These are phyloP conservation scores for Galendromus occidentalis DNA, from an alignment of 1,140 invertebrate genomes.

Conservation along the genomic window DNA sequence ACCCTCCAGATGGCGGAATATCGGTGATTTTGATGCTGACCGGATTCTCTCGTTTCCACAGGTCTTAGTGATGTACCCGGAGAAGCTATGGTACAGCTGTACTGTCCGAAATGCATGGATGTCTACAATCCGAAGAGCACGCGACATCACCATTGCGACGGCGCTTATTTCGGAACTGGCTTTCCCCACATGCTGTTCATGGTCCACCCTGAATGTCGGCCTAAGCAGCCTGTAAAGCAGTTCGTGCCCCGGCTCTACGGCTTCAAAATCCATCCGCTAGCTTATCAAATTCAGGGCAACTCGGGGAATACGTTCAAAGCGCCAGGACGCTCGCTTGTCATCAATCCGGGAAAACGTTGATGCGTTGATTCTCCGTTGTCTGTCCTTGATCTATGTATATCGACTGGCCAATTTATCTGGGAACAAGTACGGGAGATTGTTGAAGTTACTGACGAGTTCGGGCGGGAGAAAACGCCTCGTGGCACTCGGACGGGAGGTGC, in stretches of 20 bases:
- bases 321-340: not conserved
- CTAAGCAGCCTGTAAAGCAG: conserved; percentile 84
- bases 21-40: too few species aligned
- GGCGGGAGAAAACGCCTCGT: too few species aligned
- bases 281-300: conserved; percentile 67
- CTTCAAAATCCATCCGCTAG: conserved; percentile 97
- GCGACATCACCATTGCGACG: conserved; percentile 97
- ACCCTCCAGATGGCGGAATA: too few species aligned
- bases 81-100: conserved; percentile 97
- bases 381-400: too few species aligned
- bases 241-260: conserved; percentile 95
- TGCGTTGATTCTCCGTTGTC: too few species aligned
- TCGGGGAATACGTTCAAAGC: not conserved
- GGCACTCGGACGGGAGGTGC: too few species aligned
- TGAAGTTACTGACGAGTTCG: too few species aligned
- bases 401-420: too few species aligned
- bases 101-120: conserved; percentile 99
- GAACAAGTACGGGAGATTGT: too few species aligned
- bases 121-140: conserved; percentile 98
- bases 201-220: conserved; percentile 97
- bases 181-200: conserved; percentile 99
- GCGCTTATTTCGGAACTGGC: conserved; percentile 96
- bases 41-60: conserved; percentile 28
- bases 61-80: conserved; percentile 94
- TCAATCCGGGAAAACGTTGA: conserved; percentile 1